Percentiles rank a stretch among this genome's conserved stretches.
These are phyloP conservation scores for Hylia prasina DNA, from an alignment of 2,113 vertebrate species.

Conservation along the genomic window DNA sequence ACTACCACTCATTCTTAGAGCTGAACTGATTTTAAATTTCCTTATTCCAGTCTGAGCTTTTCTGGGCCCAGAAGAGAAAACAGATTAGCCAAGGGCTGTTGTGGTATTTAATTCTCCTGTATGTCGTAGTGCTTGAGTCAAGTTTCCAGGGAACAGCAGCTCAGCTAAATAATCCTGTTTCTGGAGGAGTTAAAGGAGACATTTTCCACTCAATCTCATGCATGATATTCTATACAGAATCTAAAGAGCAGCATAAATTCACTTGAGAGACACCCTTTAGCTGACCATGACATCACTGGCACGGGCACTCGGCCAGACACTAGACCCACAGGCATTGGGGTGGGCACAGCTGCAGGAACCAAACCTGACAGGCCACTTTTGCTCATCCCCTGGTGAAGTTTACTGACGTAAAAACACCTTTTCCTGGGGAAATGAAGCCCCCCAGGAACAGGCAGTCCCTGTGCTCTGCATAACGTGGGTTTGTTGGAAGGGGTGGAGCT, in stretches of 20 bases:
- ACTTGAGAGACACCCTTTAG: background rate
- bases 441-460: rapidly evolving
- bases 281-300: rapidly evolving
- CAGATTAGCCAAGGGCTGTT: background rate
- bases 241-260: background rate
- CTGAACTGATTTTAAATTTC: background rate
- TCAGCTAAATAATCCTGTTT: background rate
- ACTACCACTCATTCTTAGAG: background rate
- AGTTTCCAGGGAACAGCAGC: background rate
- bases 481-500: background rate
- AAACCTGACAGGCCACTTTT: background rate
- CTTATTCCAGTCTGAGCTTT: background rate
- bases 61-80: background rate
- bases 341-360: background rate
- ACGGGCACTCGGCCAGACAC: rapidly evolving
- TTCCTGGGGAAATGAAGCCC: background rate
- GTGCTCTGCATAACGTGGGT: rapidly evolving
- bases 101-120: background rate
- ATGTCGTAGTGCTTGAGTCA: background rate
- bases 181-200: background rate
- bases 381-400: background rate
- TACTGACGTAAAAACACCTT: background rate
- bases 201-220: background rate
- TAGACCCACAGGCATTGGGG: rapidly evolving
- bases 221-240: background rate